These are phyloP conservation scores for Mus spicilegus DNA, from an alignment of 2,113 vertebrate species.

Conservation along the genomic window DNA sequence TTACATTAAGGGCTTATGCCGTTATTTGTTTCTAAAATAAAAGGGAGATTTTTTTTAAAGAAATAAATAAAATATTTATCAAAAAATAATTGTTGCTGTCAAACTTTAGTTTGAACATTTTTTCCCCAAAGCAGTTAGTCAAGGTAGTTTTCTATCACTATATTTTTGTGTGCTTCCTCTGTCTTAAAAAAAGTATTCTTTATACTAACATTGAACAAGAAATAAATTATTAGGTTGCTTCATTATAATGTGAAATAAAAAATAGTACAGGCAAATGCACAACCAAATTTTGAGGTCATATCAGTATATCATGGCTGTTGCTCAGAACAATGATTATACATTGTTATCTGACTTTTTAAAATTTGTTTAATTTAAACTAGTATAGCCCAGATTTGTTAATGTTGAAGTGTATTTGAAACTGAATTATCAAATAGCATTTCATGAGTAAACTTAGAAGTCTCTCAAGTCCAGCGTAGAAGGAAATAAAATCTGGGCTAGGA, in stretches of 20 bases:
- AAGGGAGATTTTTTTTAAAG: background rate
- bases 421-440: conserved; percentile 71
- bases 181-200: conserved; percentile 4
- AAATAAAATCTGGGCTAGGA: background rate
- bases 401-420: conserved; percentile 39
- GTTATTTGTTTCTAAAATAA: background rate
- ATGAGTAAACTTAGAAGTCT: conserved; percentile 50
- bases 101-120: background rate
- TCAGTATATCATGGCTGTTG: conserved; percentile 70
- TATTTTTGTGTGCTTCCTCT: background rate
- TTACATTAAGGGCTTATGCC: background rate
- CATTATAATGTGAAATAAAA: conserved; percentile 19
- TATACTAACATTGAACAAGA: conserved; percentile 50
- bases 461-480: conserved; percentile 46
- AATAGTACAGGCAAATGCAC: conserved; percentile 46
- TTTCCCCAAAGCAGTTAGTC: conserved; percentile 41
- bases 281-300: conserved; percentile 64
- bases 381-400: background rate
- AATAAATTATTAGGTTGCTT: conserved; percentile 41
- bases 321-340: conserved; percentile 57
- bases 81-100: conserved; percentile 1
- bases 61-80: background rate
- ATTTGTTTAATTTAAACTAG: conserved; percentile 58
- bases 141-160: background rate
- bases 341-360: conserved; percentile 75